phyloP scores from a whole-genome alignment of 2,797 vertebrate genomes.

The Limosa lapponica region DNA sequence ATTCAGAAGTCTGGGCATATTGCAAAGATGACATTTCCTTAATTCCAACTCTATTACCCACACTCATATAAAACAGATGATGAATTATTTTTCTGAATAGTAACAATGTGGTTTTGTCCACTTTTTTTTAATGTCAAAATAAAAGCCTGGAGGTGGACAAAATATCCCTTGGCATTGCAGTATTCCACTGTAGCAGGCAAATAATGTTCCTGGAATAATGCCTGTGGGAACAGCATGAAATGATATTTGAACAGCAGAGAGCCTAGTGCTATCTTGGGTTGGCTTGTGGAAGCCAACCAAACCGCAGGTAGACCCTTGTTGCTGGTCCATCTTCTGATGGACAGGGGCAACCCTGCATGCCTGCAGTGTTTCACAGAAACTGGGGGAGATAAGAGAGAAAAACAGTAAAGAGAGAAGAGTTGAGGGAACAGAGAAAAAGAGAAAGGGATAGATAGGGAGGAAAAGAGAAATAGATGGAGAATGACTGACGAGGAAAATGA shows the following conservation, averaged over 20 bases:
- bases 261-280: not conserved
- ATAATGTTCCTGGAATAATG: slow-evolving; percentile 11
- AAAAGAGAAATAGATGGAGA: not conserved
- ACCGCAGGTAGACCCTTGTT: not conserved
- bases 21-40: slow-evolving; percentile 16
- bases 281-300: not conserved
- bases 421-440: not conserved
- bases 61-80: slow-evolving; percentile 39
- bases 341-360: not conserved
- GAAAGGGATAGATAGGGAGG: not conserved
- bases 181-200: not conserved
- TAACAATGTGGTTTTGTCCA: not conserved
- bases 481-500: not conserved
- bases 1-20: not conserved
- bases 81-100: slow-evolving; percentile 42
- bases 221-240: not conserved
- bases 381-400: not conserved
- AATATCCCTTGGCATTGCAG: not conserved
- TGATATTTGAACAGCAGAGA: not conserved
- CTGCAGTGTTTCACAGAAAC: not conserved
- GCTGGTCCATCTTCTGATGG: not conserved
- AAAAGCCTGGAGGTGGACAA: slow-evolving; percentile 18
- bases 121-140: not conserved
- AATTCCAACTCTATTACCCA: slow-evolving; percentile 15
- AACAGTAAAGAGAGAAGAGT: not conserved